Conservation (phyloP, 2,113 vertebrate genomes). For the Pantherophis guttatus region DNA sequence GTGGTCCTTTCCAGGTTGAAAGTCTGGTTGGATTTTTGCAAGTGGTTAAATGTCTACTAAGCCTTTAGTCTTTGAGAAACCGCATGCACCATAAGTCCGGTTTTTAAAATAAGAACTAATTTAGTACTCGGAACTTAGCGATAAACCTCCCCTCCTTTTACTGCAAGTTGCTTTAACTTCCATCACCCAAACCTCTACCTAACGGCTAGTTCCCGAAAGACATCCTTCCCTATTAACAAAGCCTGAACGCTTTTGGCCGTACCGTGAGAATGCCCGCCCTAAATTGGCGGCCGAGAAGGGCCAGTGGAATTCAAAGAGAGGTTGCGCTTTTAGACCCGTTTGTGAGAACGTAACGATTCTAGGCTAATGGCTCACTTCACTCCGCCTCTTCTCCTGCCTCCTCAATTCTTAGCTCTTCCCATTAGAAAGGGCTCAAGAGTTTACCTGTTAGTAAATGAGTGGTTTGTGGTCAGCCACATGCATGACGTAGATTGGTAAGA, state of each 20-base stretch:
- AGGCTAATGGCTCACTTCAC: too few relatives aligned
- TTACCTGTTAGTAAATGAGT: neutral
- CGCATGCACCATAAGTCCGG: slow-evolving; percentile 53
- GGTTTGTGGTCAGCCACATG: neutral
- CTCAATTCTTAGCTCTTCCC: neutral
- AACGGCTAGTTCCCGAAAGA: slow-evolving; percentile 1
- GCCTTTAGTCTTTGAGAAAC: slow-evolving; percentile 46
- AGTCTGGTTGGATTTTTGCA: slow-evolving; percentile 69
- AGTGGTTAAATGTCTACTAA: slow-evolving; percentile 58
- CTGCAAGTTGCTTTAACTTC: slow-evolving; percentile 33
- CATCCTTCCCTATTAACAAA: neutral
- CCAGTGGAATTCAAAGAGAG: neutral
- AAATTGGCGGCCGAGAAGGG: neutral
- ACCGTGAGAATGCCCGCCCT: neutral
- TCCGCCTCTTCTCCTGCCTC: too few relatives aligned
- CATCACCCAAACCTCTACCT: neutral
- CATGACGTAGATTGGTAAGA: neutral
- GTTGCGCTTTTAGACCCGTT: neutral
- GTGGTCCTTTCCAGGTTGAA: neutral
- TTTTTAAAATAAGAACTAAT: slow-evolving; percentile 59
- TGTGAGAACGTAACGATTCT: neutral
- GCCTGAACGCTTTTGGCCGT: neutral
- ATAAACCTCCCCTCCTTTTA: slow-evolving; percentile 4
- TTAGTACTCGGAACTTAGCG: slow-evolving; percentile 54
- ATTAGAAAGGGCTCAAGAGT: neutral